Evolutionary conservation across 2,888 invertebrate genomes (phyloP), one percentile per base, ranked within the genome.

Genomic region (Tryphoninae sp.): DNA sequence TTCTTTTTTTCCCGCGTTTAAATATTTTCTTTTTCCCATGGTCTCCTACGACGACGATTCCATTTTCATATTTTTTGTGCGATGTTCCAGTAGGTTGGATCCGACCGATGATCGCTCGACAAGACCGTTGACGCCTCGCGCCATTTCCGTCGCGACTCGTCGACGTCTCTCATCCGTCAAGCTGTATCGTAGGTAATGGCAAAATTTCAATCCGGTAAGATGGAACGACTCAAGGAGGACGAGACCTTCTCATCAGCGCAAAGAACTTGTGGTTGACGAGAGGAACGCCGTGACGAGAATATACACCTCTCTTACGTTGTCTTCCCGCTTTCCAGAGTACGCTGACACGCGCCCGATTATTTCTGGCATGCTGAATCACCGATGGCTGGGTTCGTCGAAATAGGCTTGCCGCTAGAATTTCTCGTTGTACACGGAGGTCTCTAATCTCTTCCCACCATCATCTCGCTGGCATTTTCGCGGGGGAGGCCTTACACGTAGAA

Each of bases 341-440:
- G 89, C 91, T 90, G 90, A 91, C 90, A 90, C 89, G 87, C 85
- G 85, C 80, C 84, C 81, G 88, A 86, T 88, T 91, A 91, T 91
- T 91, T 91, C 86, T 89, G 87, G 89, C 87, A 80, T 75, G 86
- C 88, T 91, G 91, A 91, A 89, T 91, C 62, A 55, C 84, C 86
- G 82, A 86, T 87, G 84, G 89, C 88, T 88, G 87, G 86, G 86
- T 82, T 84, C 83, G 88, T 90, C 88, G 87, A 90, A 91, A 91
- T 90, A 89, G 89, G 86, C 84, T 83, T 80, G 83, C 78, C 64
- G 71, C 58, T 23, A 69, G 75, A 45, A 23, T 42, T 40, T 11
- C 23, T 75, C 51, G 40, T 45, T 11, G n/a, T 59, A 26, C 59
- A 26, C 22, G 59, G 4, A 55, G 61, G 74, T 75, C 45, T 45